Conservation (phyloP, 1,140 invertebrate species). For the Leptinotarsa lineolata region DNA sequence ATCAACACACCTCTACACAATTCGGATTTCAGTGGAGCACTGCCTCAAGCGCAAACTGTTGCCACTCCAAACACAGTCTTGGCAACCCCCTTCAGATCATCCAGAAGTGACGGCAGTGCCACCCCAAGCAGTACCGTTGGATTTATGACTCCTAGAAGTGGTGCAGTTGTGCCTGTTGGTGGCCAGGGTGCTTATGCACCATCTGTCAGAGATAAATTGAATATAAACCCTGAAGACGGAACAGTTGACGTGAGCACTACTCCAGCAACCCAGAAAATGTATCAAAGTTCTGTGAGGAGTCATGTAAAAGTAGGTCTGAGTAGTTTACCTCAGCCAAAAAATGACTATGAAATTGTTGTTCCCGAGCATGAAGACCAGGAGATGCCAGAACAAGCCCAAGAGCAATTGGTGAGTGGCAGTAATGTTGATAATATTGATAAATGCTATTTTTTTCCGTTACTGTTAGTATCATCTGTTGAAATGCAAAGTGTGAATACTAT, state of each 20-base stretch:
- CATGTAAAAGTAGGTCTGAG: constrained; percentile 77
- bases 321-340: constrained; percentile 85
- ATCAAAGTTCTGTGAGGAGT: constrained; percentile 69
- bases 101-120: constrained; percentile 53
- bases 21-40: constrained; percentile 82
- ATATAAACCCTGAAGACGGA: constrained; percentile 88
- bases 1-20: constrained; percentile 91
- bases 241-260: constrained; percentile 68
- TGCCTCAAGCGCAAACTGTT: constrained; percentile 73
- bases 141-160: constrained; percentile 59
- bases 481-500: too few species aligned
- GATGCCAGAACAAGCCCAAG: constrained; percentile 55
- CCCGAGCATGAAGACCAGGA: constrained; percentile 80
- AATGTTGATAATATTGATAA: neutral
- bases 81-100: constrained; percentile 85
- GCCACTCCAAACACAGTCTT: constrained; percentile 95
- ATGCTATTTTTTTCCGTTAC: too few species aligned
- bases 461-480: too few species aligned
- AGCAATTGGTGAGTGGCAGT: constrained; percentile 38
- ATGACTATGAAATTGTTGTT: constrained; percentile 98
- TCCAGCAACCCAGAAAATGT: constrained; percentile 64
- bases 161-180: constrained; percentile 53
- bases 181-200: constrained; percentile 53
- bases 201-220: constrained; percentile 90
- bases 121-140: constrained; percentile 58